Evolutionary conservation across 2,113 vertebrate species (phyloP), one percentile per base, ranked within the genome.

Genomic region (Strigops habroptila): DNA sequence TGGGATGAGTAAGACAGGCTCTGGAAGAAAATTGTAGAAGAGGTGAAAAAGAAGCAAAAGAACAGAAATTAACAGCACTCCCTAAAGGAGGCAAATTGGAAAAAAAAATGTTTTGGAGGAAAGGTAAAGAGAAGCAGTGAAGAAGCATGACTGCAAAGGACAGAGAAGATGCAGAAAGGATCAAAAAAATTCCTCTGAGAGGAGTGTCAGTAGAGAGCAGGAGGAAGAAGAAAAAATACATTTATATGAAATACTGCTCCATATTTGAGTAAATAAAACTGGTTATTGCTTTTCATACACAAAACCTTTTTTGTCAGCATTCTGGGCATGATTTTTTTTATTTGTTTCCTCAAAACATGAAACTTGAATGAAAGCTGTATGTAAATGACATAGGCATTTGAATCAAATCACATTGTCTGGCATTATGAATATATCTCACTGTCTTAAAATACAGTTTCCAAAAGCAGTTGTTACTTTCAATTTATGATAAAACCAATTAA

Each of bases 141-240:
- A 63, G 18, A 87, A 19, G 28, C 4, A 69, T 18, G 10, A 37
- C 55, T 80, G 43, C 62, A 88, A 91, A 90, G 14, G 39, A 46
- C 51, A 33, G 30, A 22, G n/a, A 77, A 88, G 55, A 76, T 65
- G 62, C 64, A 43, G 52, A 52, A 82, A 30, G 27, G 27, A 83
- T 69, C 4, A 82, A 87, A 95, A 76, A 86, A 80, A 82, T 83
- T 88, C 75, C 53, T 96, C 8, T 39, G 90, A 91, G n/a, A 43
- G 22, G 10, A 41, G 6, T 21, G 12, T 80, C 1, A 0, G 46
- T 27, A 83, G 59, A 80, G 15, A 82, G 25, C 33, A 80, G 14
- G 31, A 67, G 5, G 30, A 73, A 31, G 22, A 80, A 83, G 13
- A 24, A 80, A 91, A 87, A 51, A n/a, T 13, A 9, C 3, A 27